phyloP scores from a whole-genome alignment of 1,140 invertebrate species.

The Schmidtea mediterranea region DNA sequence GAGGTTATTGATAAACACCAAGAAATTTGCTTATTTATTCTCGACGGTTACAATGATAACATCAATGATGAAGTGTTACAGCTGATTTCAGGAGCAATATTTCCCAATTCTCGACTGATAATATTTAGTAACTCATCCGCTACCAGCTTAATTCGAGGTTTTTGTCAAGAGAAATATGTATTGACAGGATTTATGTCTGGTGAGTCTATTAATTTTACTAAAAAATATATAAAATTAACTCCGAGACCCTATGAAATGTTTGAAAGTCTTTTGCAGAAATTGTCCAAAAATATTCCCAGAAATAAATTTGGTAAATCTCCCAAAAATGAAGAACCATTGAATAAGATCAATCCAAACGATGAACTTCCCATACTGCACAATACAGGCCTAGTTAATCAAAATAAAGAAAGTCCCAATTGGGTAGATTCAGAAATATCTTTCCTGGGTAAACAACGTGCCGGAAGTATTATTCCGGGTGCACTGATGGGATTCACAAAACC shows the following conservation, averaged over 20 bases:
- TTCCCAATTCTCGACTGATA: neutral
- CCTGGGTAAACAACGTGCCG: too few species aligned
- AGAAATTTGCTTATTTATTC: neutral
- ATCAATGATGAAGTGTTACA: neutral
- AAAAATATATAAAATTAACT: neutral
- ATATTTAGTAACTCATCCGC: neutral
- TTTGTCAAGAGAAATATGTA: neutral
- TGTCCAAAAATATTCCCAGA: neutral
- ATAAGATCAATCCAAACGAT: neutral
- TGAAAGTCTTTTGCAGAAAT: neutral
- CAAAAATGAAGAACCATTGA: neutral
- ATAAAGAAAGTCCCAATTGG: too few species aligned
- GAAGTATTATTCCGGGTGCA: too few species aligned
- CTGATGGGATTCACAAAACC: neutral
- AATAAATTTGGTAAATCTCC: neutral
- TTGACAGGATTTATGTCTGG: neutral
- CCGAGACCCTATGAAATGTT: neutral
- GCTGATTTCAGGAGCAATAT: neutral
- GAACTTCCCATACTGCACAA: neutral
- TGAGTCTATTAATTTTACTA: neutral
- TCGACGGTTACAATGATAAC: neutral
- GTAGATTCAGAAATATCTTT: too few species aligned
- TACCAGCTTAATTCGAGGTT: neutral
- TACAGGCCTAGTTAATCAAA: too few species aligned
- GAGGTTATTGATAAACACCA: slow-evolving; percentile 1